A percentile compares a stretch with the other conserved stretches of the same genome.
Evolutionary conservation across 1,140 invertebrate genomes (phyloP).

Genomic region (Thrips palmi): DNA sequence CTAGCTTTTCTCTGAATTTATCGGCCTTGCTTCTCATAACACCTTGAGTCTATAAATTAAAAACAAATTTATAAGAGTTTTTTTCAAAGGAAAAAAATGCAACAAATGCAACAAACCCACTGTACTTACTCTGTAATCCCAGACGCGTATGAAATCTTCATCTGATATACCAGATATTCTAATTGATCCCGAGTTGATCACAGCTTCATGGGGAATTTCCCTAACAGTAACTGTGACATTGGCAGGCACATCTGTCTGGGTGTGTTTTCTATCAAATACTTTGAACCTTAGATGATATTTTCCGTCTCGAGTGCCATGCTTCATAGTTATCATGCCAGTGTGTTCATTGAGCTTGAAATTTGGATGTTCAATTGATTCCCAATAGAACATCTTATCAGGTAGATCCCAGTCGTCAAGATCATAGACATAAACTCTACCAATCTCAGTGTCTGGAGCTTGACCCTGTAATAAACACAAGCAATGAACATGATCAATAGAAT

Average conservation of each 20-base stretch:
- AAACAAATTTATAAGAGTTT: conserved; percentile 5
- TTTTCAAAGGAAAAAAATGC: conserved; percentile 6
- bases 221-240: conserved; percentile 86
- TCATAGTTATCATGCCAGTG: conserved; percentile 90
- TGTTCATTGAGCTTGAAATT: conserved; percentile 76
- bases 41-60: conserved; percentile 39
- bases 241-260: conserved; percentile 75
- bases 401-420: conserved; percentile 96
- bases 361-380: conserved; percentile 63
- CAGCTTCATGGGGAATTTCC: conserved; percentile 87
- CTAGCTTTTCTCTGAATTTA: conserved; percentile 69
- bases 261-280: conserved; percentile 86
- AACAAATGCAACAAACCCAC: not conserved
- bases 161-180: conserved; percentile 85
- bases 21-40: conserved; percentile 74
- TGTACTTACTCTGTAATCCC: conserved; percentile 57
- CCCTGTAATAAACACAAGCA: conserved; percentile 35
- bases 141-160: conserved; percentile 87
- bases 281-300: conserved; percentile 73
- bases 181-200: conserved; percentile 87
- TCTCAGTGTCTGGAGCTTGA: conserved; percentile 76
- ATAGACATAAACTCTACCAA: conserved; percentile 88
- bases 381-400: conserved; percentile 91
- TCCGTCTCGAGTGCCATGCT: conserved; percentile 72
- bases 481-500: not conserved